Evolutionary conservation across 2,797 vertebrate species (phyloP).

Genomic region (Arctocebus calabarensis): DNA sequence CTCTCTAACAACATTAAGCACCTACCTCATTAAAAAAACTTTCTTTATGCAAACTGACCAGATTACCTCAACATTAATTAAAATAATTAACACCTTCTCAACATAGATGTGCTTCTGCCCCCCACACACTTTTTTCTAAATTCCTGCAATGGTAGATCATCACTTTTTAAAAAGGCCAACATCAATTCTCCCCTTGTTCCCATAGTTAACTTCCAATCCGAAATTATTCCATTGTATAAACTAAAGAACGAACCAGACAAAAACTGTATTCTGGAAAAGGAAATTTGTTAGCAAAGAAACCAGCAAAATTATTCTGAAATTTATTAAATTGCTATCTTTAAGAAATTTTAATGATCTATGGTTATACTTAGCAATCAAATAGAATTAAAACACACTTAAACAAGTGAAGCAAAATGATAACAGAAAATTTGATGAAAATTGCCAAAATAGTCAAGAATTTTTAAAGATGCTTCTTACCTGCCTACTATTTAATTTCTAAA

Average conservation of each 20-base stretch:
- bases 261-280: constrained; percentile 11
- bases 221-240: constrained; percentile 59
- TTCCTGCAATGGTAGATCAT: constrained; percentile 37
- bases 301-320: constrained; percentile 9
- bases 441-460: constrained; percentile 4
- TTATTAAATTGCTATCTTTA: constrained; percentile 35
- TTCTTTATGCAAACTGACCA: constrained; percentile 64
- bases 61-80: constrained; percentile 59
- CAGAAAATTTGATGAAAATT: constrained; percentile 34
- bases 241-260: constrained; percentile 29
- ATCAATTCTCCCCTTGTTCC: not conserved
- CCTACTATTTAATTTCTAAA: not conserved
- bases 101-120: not conserved
- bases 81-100: constrained; percentile 73
- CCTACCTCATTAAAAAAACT: constrained; percentile 56
- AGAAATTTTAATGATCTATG: constrained; percentile 10
- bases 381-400: constrained; percentile 37
- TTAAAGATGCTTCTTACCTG: not conserved
- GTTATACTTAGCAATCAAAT: not conserved
- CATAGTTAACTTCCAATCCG: constrained; percentile 59
- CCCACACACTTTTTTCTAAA: not conserved
- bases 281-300: constrained; percentile 25
- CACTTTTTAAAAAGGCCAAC: constrained; percentile 24
- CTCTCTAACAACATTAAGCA: constrained; percentile 7
- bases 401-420: constrained; percentile 31